These are phyloP conservation scores for Charanyca ferruginea DNA, from an alignment of 2,888 invertebrate genomes.

Conservation along the genomic window DNA sequence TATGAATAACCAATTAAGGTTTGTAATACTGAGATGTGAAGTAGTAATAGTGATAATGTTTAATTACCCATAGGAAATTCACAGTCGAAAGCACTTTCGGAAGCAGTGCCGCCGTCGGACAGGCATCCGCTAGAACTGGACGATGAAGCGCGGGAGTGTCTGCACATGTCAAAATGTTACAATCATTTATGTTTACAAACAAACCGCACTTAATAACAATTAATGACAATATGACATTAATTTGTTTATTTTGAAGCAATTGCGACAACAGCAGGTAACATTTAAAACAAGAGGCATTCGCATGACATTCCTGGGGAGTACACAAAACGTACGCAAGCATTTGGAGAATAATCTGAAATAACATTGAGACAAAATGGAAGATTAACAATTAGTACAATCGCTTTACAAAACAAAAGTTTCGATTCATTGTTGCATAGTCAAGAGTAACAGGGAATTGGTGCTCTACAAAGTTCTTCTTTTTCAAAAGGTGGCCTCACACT, in stretches of 20 bases:
- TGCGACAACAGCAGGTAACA: slow-evolving; percentile 6
- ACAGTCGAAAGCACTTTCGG: slow-evolving; percentile 94
- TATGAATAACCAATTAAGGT: neutral
- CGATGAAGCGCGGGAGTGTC: slow-evolving; percentile 95
- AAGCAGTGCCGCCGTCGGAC: slow-evolving; percentile 94
- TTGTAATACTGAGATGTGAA: neutral
- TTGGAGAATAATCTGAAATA: neutral
- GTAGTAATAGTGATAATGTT: slow-evolving; percentile 8
- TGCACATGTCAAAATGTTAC: slow-evolving; percentile 62
- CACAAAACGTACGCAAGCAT: slow-evolving; percentile 24
- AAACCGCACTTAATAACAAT: slow-evolving; percentile 9
- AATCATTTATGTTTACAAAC: slow-evolving; percentile 42
- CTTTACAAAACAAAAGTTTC: neutral
- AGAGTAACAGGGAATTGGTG: no score
- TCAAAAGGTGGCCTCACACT: no score
- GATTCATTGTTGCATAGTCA: no score
- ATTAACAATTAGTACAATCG: neutral
- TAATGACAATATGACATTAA: neutral
- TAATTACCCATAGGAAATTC: slow-evolving; percentile 93
- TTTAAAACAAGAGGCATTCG: slow-evolving; percentile 21
- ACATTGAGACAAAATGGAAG: slow-evolving; percentile 4
- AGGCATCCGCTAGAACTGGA: slow-evolving; percentile 97
- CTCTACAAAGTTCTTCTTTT: no score
- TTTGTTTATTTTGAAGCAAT: neutral
- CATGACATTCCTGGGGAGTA: slow-evolving; percentile 2